Percentiles rank a stretch among this genome's conserved stretches.
These are phyloP conservation scores for Megatriorchis doriae DNA, from an alignment of 2,113 vertebrate species.

Conservation along the genomic window DNA sequence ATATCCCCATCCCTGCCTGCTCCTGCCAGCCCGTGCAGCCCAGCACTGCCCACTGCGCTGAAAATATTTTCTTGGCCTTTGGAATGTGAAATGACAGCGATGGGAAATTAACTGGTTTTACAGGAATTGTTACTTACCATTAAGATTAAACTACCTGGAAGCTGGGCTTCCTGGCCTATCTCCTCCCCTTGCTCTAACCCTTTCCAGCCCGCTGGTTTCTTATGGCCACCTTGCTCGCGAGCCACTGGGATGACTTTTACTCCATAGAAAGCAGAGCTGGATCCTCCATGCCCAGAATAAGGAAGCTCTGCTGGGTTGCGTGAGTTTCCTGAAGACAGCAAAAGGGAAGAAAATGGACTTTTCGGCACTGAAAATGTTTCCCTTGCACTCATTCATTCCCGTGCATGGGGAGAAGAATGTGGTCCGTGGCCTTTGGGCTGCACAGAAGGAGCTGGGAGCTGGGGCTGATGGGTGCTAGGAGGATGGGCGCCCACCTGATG, in stretches of 20 bases:
- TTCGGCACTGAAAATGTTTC: neutral
- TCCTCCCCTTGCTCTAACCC: neutral
- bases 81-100: neutral
- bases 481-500: neutral
- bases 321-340: neutral
- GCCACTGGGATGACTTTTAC: neutral
- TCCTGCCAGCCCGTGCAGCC: neutral
- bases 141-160: neutral
- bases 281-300: neutral
- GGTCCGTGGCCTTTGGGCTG: neutral
- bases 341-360: neutral
- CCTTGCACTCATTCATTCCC: no score
- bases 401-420: neutral
- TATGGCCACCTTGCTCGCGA: neutral
- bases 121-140: neutral
- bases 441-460: neutral
- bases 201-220: neutral
- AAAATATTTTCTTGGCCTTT: neutral
- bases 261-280: neutral
- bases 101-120: neutral
- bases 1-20: neutral
- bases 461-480: neutral
- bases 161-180: neutral
- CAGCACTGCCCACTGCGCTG: neutral
- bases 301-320: neutral